Conservation (phyloP, 2,797 vertebrate species). For the Salarias fasciatus region DNA sequence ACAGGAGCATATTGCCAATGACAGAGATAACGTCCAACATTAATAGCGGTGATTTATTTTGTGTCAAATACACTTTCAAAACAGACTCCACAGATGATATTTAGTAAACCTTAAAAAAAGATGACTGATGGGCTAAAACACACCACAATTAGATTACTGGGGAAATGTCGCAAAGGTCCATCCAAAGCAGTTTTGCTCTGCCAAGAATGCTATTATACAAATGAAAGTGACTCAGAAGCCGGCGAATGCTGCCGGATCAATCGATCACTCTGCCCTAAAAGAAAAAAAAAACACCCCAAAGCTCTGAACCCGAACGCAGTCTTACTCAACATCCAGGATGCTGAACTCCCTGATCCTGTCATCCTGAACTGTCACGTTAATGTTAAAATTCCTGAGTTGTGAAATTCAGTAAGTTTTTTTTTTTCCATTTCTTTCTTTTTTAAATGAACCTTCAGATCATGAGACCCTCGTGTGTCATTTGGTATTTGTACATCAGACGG, state of each 20-base stretch:
- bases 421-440: no score
- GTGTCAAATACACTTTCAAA: slow-evolving; percentile 35
- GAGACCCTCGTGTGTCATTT: no score
- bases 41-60: slow-evolving; percentile 39
- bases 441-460: no score
- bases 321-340: slow-evolving; percentile 9
- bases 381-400: no score
- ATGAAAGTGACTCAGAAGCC: slow-evolving; percentile 61
- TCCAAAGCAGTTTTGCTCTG: slow-evolving; percentile 37
- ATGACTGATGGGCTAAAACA: slow-evolving; percentile 52
- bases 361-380: not conserved
- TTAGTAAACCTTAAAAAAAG: slow-evolving; percentile 45
- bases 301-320: slow-evolving; percentile 1
- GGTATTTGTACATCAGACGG: no score
- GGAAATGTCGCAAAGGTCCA: slow-evolving; percentile 42
- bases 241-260: slow-evolving; percentile 48
- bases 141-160: slow-evolving; percentile 58
- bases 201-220: slow-evolving; percentile 73
- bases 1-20: slow-evolving; percentile 1
- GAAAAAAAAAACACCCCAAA: not conserved
- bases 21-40: slow-evolving; percentile 26
- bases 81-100: slow-evolving; percentile 32
- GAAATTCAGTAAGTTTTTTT: no score
- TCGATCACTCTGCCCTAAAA: slow-evolving; percentile 32
- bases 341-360: slow-evolving; percentile 1